Conservation (phyloP, 2,113 vertebrate species). For the Smithornis capensis region DNA sequence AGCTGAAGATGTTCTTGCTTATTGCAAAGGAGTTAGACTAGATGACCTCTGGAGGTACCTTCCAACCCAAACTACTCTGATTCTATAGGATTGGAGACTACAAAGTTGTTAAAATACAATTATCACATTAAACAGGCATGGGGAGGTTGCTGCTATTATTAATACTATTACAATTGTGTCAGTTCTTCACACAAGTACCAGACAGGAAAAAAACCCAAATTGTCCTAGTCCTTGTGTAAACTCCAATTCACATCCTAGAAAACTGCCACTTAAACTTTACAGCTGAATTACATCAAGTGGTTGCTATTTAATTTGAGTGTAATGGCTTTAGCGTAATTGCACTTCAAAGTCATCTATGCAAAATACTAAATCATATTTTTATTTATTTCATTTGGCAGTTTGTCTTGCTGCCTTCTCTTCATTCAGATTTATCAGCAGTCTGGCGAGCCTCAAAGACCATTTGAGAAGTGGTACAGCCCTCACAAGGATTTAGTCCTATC, state of each 20-base stretch:
- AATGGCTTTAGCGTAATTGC: neutral
- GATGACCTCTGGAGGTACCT: neutral
- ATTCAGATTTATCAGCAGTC: slow-evolving; percentile 46
- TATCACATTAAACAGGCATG: neutral
- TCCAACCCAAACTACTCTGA: neutral
- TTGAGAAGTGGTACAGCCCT: slow-evolving; percentile 49
- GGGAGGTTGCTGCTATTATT: neutral
- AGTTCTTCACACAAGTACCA: neutral
- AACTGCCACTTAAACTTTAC: neutral
- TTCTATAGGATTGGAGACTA: neutral
- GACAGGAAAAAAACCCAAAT: neutral
- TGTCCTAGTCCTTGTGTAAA: neutral
- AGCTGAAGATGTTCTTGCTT: neutral
- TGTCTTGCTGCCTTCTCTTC: neutral
- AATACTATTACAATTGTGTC: neutral
- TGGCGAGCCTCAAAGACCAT: slow-evolving; percentile 58
- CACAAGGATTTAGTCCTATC: slow-evolving; percentile 58
- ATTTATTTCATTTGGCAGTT: slow-evolving; percentile 51
- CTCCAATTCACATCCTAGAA: neutral
- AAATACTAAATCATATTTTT: slow-evolving; percentile 37
- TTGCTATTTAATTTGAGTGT: neutral
- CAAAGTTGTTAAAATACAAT: neutral
- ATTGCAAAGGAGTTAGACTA: neutral
- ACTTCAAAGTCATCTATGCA: neutral
- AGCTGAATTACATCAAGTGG: neutral